Evolutionary conservation across 2,797 vertebrate genomes (phyloP), one percentile per base, ranked within the genome.

Genomic region (Hafferia zeledoni): DNA sequence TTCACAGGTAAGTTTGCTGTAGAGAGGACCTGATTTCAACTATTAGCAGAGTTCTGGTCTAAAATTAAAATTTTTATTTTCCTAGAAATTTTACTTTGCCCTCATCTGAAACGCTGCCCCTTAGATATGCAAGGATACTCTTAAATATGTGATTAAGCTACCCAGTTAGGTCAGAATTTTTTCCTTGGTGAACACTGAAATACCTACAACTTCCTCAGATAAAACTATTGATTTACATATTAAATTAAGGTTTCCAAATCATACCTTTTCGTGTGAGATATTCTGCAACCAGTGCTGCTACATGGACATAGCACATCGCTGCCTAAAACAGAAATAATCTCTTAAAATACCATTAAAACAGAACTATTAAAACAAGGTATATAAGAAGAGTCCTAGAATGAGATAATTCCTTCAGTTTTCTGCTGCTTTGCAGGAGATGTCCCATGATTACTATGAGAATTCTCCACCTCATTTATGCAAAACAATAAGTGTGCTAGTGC

Each of bases 271-370:
- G 98, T 86, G 98, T 98, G 96, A 99, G 98, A 91, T 99, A 99
- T 84, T 99, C 99, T 13, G 99, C 98, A 92, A 99, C 99, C 94
- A 99, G 97, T 8, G 99, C 99, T 46, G 99, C 98, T n/a, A 99
- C 99, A 2, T 99, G 99, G 61, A 99, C 98, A 5, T 99, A 99
- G 91, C 99, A 99, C 99, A 99, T 99, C 30, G 99, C 99, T 4
- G 99, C 99, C 99, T 99, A 85, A 90, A 84, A 92, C 47, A 96
- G 57, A 94, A 94, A 90, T 1, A 86, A 23, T 28, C 9, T 78
- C 63, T 75, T 9, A 84, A 67, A 71, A 57, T 7, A 55, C 37
- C 63, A 31, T 41, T 43, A 39, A n/a, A 82, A 61, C 2, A 10
- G 19, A 55, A 75, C 24, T 31, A 64, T 39, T 59, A 28, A 49